Evolutionary conservation across 2,113 vertebrate genomes (phyloP), one percentile per base, ranked within the genome.

Genomic region (Echinops telfairi): DNA sequence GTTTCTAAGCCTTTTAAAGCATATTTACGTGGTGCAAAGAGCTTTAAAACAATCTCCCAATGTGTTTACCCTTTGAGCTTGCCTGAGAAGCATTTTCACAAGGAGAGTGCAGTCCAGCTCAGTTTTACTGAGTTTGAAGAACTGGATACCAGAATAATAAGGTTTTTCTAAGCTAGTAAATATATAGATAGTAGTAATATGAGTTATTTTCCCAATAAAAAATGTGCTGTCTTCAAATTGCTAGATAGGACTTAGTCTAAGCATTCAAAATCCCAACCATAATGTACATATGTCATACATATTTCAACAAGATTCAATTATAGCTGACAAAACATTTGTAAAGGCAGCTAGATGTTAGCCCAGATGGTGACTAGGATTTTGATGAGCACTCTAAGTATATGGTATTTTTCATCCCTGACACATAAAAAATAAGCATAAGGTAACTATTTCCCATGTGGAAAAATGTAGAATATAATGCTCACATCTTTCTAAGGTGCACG

Each of bases 271-370:
- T 80, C 73, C 14, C 43, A 94, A 47, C 76, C 58, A 8, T 66
- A 90, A 71, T 4, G 15, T 89, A 84, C 40, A 68, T 82, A 96
- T 96, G 90, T 70, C 83, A 70, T 47, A 83, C 85, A 87, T 93
- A 89, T 93, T 95, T 95, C 89, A 96, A 92, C 38, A 78, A 70
- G 77, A 90, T 86, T 96, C 80, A 90, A 87, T 94, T 93, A 80
- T 87, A 93, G 88, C 90, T 94, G 95, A 93, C 89, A 92, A 88
- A 92, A 92, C 77, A 92, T 95, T 94, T 95, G 33, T 88, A 94
- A 93, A 94, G 40, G 73, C 38, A 33, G 68, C 83, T 80, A 92
- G 81, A 93, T 82, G 81, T 77, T 60, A 68, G 83, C 23, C 88
- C 90, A 96, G 95, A 94, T 95, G 96, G 95, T 87, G 66, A 80